phyloP scores from a whole-genome alignment of 2,888 invertebrate species.

The Rhingia campestris region DNA sequence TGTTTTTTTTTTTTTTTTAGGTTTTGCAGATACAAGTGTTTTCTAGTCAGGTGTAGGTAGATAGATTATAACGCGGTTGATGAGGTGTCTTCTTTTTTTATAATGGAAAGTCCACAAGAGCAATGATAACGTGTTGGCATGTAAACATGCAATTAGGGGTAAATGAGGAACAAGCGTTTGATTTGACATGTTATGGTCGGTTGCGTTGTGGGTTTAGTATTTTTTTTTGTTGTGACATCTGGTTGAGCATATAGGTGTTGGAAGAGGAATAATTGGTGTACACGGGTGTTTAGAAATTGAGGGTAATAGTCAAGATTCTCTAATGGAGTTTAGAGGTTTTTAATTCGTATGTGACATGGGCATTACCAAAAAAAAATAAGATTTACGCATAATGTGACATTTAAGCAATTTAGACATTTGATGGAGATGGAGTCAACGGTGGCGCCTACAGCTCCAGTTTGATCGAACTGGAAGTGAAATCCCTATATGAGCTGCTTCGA shows the following conservation, averaged over 20 bases:
- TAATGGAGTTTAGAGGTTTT: too few species aligned
- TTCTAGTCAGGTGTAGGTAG: slow-evolving; percentile 12
- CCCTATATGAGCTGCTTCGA: too few species aligned
- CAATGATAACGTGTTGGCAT: slow-evolving; percentile 56
- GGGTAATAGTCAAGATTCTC: too few species aligned
- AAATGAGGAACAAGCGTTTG: slow-evolving; percentile 54
- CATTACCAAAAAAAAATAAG: too few species aligned
- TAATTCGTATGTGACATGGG: too few species aligned
- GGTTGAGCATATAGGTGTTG: slow-evolving; percentile 49
- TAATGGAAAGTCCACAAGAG: slow-evolving; percentile 26
- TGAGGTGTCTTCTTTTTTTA: slow-evolving; percentile 18
- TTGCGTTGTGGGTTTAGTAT: slow-evolving; percentile 4
- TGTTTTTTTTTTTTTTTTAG: slow-evolving; percentile 7
- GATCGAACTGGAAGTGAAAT: too few species aligned
- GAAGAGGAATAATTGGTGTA: slow-evolving; percentile 4
- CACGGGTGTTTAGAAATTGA: too few species aligned
- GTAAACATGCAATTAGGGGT: slow-evolving; percentile 64
- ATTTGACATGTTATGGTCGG: slow-evolving; percentile 42
- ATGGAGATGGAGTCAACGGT: too few species aligned
- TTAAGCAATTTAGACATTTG: too few species aligned
- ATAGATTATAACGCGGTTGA: slow-evolving; percentile 45
- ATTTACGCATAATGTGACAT: too few species aligned
- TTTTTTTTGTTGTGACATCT: slow-evolving; percentile 38
- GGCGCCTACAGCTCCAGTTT: too few species aligned
- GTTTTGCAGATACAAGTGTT: neutral